Conservation (phyloP, 2,113 vertebrate genomes). For the Polyodon spathula region DNA sequence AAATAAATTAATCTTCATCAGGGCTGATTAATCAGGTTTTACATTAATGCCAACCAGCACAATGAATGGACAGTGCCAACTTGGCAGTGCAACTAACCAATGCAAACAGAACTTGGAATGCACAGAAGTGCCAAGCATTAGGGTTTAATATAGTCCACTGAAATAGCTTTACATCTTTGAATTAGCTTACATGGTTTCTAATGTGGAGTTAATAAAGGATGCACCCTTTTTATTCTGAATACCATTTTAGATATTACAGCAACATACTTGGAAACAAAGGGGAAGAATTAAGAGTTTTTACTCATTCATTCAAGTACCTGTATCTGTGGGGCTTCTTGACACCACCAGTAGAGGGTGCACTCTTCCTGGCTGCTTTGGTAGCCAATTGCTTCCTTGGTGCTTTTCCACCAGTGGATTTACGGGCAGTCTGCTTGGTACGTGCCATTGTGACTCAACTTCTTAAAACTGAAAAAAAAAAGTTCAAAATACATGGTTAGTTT, state of each 20-base stretch:
- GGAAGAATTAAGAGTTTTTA: background rate
- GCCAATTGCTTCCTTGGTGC: constrained; percentile 79
- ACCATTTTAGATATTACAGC: background rate
- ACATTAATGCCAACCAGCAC: background rate
- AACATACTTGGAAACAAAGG: background rate
- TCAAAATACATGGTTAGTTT: background rate
- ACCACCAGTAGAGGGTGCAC: constrained; percentile 70
- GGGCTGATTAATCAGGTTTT: background rate
- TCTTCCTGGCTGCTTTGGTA: constrained; percentile 76
- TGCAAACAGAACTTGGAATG: too few relatives aligned
- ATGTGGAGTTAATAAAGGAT: too few relatives aligned
- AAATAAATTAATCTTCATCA: background rate
- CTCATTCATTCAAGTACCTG: constrained; percentile 44
- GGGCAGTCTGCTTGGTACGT: constrained; percentile 83
- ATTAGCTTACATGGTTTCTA: too few relatives aligned
- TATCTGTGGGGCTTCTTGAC: constrained; percentile 74
- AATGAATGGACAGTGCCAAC: too few relatives aligned
- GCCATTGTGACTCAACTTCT: constrained; percentile 65
- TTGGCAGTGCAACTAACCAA: too few relatives aligned
- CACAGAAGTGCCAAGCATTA: too few relatives aligned
- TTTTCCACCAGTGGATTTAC: constrained; percentile 83
- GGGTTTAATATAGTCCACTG: too few relatives aligned
- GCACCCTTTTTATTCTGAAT: too few relatives aligned
- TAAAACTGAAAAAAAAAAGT: background rate
- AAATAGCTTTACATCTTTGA: too few relatives aligned